These are phyloP conservation scores for Apostichopus leukothele DNA, from an alignment of 53 echinoderm and acorn worm genomes.

Conservation along the genomic window DNA sequence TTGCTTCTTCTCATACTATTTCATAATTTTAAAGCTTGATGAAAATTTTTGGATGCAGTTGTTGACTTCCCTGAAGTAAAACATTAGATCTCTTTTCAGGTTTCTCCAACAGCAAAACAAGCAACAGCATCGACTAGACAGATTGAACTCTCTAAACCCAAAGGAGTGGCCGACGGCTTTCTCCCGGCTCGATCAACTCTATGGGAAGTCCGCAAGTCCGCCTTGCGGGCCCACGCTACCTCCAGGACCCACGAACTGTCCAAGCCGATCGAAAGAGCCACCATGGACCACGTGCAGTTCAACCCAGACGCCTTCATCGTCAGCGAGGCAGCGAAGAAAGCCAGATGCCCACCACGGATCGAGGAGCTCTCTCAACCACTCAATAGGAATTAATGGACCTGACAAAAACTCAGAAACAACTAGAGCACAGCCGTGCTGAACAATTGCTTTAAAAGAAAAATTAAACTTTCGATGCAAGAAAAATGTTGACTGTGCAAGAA, in stretches of 20 bases:
- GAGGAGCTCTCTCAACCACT: conserved; percentile 84
- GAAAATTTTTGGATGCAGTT: too few species aligned
- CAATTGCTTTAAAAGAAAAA: background rate
- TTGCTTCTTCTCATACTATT: too few species aligned
- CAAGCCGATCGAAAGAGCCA: conserved; percentile 90
- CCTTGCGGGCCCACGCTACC: conserved; percentile 71
- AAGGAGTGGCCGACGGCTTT: conserved; percentile 88
- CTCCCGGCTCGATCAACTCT: conserved; percentile 64
- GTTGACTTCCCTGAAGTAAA: background rate
- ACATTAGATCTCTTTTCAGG: conserved; percentile 48
- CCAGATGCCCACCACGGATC: conserved; percentile 78
- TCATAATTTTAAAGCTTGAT: too few species aligned
- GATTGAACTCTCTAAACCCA: conserved; percentile 94
- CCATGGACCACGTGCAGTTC: conserved; percentile 99
- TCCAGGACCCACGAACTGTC: conserved; percentile 85
- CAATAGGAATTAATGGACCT: conserved; percentile 13
- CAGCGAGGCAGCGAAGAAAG: conserved; percentile 96
- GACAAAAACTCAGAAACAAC: background rate
- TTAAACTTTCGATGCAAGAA: background rate
- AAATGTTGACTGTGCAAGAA: background rate
- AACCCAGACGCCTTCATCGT: conserved; percentile 98
- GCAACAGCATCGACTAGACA: conserved; percentile 77
- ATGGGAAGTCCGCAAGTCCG: conserved; percentile 69
- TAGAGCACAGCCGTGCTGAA: background rate
- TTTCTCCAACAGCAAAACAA: conserved; percentile 58